Conservation (phyloP, 2,888 invertebrate genomes). For the Prosapia bicincta region DNA sequence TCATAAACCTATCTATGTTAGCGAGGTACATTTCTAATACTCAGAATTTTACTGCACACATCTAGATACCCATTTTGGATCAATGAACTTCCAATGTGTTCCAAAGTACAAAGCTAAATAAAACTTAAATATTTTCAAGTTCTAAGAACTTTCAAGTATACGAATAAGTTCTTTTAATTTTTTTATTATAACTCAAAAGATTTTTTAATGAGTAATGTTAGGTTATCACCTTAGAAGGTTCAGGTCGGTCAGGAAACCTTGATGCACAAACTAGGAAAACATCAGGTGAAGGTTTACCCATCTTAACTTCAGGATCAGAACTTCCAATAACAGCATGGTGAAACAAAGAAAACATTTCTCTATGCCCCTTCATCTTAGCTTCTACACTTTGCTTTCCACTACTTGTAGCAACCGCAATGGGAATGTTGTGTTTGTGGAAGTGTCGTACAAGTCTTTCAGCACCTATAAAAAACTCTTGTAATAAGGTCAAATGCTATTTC, state of each 20-base stretch:
- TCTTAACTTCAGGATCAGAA: conserved; percentile 78
- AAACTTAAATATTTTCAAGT: too few relatives aligned
- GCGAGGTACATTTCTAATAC: too few relatives aligned
- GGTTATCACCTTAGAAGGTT: conserved; percentile 57
- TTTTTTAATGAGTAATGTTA: too few relatives aligned
- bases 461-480: conserved; percentile 61
- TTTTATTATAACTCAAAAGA: too few relatives aligned
- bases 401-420: conserved; percentile 85
- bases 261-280: conserved; percentile 76
- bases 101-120: too few relatives aligned
- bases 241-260: conserved; percentile 65
- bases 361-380: conserved; percentile 62
- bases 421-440: conserved; percentile 66
- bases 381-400: conserved; percentile 68
- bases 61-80: too few relatives aligned
- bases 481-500: not conserved
- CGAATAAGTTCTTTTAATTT: too few relatives aligned
- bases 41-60: too few relatives aligned
- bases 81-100: too few relatives aligned
- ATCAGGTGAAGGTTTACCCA: conserved; percentile 87
- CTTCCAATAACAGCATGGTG: conserved; percentile 77
- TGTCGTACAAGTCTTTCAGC: conserved; percentile 74
- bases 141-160: too few relatives aligned
- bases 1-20: too few relatives aligned
- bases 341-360: conserved; percentile 64